A percentile compares a stretch with the other conserved stretches of the same genome.
Conservation (phyloP, 2,888 invertebrate genomes). For the Scaptomyza polygonia region DNA sequence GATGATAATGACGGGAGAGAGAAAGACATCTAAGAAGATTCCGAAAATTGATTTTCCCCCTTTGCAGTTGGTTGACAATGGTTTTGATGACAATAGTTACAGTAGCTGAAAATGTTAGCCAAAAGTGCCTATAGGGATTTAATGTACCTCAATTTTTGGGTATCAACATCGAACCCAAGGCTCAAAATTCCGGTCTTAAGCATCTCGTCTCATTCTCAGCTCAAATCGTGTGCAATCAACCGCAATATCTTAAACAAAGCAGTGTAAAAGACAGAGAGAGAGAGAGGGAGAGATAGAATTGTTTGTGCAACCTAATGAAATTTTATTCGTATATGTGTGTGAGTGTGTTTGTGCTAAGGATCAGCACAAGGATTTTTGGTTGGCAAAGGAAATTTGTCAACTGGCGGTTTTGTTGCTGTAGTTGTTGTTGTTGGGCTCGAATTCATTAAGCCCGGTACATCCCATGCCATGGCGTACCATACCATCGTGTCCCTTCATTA, state of each 20-base stretch:
- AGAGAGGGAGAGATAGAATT: conserved; percentile 33
- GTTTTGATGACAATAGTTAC: conserved; percentile 51
- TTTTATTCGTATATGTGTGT: conserved; percentile 14
- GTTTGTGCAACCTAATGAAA: conserved; percentile 79
- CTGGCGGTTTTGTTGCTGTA: conserved; percentile 52
- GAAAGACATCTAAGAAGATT: conserved; percentile 49
- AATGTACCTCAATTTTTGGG: neutral
- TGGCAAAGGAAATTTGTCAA: conserved; percentile 72
- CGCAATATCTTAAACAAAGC: conserved; percentile 74
- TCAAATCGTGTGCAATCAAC: conserved; percentile 81
- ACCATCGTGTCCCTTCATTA: conserved; percentile 61
- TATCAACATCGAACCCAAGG: conserved; percentile 4
- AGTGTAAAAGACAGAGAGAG: conserved; percentile 8
- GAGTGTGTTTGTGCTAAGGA: conserved; percentile 53
- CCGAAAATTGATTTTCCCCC: conserved; percentile 64
- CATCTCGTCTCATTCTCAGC: conserved; percentile 19
- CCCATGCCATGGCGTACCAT: neutral
- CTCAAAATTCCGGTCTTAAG: conserved; percentile 9
- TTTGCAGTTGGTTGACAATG: conserved; percentile 62
- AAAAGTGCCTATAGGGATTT: conserved; percentile 51
- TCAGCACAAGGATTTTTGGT: conserved; percentile 62
- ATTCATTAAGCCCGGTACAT: conserved; percentile 73
- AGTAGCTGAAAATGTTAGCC: conserved; percentile 65
- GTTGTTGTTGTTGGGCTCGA: conserved; percentile 64
- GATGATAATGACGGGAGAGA: conserved; percentile 2